Base-by-base conservation (phyloP, 2,888 invertebrate species). In the Ophion costatus region DNA sequence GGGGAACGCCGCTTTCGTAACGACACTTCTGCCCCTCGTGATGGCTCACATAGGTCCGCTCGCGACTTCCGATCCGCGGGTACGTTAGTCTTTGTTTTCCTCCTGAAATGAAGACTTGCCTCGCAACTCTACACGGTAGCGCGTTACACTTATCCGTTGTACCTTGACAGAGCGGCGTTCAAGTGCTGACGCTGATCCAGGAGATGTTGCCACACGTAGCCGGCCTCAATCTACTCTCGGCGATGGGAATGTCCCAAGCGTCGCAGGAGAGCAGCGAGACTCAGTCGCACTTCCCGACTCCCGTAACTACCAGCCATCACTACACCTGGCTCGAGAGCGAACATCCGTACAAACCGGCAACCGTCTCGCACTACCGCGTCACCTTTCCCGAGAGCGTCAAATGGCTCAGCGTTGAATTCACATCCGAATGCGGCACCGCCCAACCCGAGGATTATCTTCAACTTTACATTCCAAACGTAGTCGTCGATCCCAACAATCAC, bases 291-390 rank as follows among this genome's bases (percentile, higher is more conserved):
- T 87, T 89, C 78, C 80, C 92, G 51, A 89, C 91, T 80, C 87
- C 92, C 75, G 89, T 91, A 73, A 98, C 98, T 38, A 97, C 98
- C 1, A 97, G 98, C 83, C 96, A 97, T 91, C 97, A 98, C 94
- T 98, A 98, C 93, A 97, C 98, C 5, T 96, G 98, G 95, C 96
- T 98, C 0, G 99, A 99, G 94, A 98, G 98, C 93, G 98, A 98
- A 61, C 99, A 99, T 95, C 99, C 99, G 0, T 99, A 99, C 94
- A 97, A 97, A 93, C 97, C 98, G 61, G 97, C 98, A 0, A 95
- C 97, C 22, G 97, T 98, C 51, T 96, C 97, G 61, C 97, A 98
- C 92, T 98, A 97, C 94, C 97, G 97, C 93, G 98, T 99, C 10
- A 95, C 96, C 61, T 99, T 99, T 94, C 98, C 99, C 0, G 95